A percentile compares a stretch with the other conserved stretches of the same genome.
phyloP scores from a whole-genome alignment of 2,113 vertebrate species.

The Podarcis muralis region DNA sequence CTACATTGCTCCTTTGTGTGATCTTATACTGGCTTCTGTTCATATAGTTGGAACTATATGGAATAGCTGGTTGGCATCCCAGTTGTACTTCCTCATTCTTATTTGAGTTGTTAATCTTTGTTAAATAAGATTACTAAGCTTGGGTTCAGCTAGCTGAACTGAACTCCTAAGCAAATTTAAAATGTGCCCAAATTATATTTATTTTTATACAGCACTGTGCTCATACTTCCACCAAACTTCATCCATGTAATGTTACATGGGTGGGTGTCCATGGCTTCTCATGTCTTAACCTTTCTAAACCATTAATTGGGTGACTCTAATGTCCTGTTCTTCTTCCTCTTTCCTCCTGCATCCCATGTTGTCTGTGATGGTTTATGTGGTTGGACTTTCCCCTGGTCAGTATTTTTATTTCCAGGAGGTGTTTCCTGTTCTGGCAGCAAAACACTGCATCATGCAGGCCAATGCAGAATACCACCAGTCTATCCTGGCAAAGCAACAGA shows the following conservation, averaged over 20 bases:
- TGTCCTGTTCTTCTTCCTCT: slow-evolving; percentile 92
- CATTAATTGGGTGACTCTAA: slow-evolving; percentile 83
- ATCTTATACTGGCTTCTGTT: slow-evolving; percentile 9
- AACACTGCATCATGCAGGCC: slow-evolving; percentile 98
- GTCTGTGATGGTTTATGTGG: slow-evolving; percentile 89
- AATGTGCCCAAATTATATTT: background rate
- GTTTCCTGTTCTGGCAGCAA: slow-evolving; percentile 94
- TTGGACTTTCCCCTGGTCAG: slow-evolving; percentile 97
- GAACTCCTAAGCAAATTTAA: slow-evolving; percentile 31
- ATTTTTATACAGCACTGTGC: background rate
- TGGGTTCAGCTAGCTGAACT: slow-evolving; percentile 52
- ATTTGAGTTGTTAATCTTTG: slow-evolving; percentile 58
- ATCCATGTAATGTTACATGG: slow-evolving; percentile 51
- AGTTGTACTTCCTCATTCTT: slow-evolving; percentile 61
- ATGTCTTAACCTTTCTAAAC: slow-evolving; percentile 75
- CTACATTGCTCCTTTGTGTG: background rate
- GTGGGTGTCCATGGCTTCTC: slow-evolving; percentile 68
- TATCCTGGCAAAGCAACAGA: slow-evolving; percentile 92
- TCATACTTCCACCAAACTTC: slow-evolving; percentile 44
- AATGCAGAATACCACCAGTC: slow-evolving; percentile 95
- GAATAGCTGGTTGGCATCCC: slow-evolving; percentile 28
- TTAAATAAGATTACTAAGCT: slow-evolving; percentile 66
- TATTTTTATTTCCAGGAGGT: slow-evolving; percentile 99
- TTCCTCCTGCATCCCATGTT: slow-evolving; percentile 87
- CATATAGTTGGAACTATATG: background rate